phyloP scores from a whole-genome alignment of 2,888 invertebrate species.

The Drosophila macrospina region DNA sequence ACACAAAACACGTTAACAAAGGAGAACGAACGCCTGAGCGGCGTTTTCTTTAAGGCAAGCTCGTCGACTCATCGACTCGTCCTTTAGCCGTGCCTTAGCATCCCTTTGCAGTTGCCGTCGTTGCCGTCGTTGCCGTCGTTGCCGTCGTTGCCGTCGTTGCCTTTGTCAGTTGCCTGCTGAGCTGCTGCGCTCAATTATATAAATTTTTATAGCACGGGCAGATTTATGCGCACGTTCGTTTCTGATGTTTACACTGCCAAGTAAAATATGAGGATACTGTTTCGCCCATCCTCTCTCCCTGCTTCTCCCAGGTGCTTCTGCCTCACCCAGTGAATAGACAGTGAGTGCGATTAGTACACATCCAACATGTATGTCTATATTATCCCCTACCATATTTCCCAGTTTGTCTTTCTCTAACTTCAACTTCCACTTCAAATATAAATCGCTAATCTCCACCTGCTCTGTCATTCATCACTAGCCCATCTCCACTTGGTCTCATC shows the following conservation, averaged over 20 bases:
- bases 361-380: background rate
- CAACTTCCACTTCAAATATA: constrained; percentile 49
- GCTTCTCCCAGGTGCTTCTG: background rate
- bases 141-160: constrained; percentile 1
- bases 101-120: constrained; percentile 36
- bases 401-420: constrained; percentile 50
- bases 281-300: background rate
- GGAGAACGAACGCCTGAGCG: constrained; percentile 39
- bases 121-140: constrained; percentile 8
- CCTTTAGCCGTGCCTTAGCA: constrained; percentile 47
- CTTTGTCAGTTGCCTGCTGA: constrained; percentile 48
- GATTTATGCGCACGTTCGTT: constrained; percentile 76
- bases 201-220: constrained; percentile 71
- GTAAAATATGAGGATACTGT: constrained; percentile 22
- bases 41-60: constrained; percentile 66
- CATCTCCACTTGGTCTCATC: constrained; percentile 5
- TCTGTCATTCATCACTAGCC: constrained; percentile 7
- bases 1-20: constrained; percentile 53
- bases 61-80: constrained; percentile 48
- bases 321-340: background rate
- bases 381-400: constrained; percentile 2
- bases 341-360: constrained; percentile 3
- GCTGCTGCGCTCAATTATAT: constrained; percentile 75
- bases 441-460: constrained; percentile 35
- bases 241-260: constrained; percentile 61